Conservation (phyloP, 2,888 invertebrate species). For the Scaptomyza reducta region DNA sequence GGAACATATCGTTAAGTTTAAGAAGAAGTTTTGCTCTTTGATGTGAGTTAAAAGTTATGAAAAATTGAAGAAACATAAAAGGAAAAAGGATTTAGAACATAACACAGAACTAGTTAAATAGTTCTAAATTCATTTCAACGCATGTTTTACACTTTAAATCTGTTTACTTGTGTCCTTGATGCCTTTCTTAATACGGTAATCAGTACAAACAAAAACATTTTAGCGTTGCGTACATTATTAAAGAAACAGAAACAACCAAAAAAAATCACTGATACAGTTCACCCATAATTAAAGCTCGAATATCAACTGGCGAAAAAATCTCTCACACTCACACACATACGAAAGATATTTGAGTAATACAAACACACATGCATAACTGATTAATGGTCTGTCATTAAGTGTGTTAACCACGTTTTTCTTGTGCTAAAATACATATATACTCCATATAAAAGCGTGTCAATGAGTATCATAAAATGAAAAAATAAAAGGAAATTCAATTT, state of each 20-base stretch:
- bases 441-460: neutral
- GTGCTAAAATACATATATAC: neutral
- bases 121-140: too few species aligned
- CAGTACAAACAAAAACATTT: neutral
- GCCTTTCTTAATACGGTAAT: too few species aligned
- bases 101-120: too few species aligned
- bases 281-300: neutral
- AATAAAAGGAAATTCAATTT: slow-evolving; percentile 11
- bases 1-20: neutral
- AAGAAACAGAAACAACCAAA: neutral
- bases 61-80: too few species aligned
- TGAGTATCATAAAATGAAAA: neutral
- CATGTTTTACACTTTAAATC: too few species aligned
- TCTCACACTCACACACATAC: neutral
- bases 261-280: neutral
- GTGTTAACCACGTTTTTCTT: slow-evolving; percentile 1
- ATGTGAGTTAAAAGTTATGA: too few species aligned
- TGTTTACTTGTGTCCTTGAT: too few species aligned
- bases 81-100: too few species aligned
- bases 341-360: neutral
- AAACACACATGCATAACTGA: neutral
- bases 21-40: too few species aligned
- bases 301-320: too few species aligned
- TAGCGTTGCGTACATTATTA: neutral
- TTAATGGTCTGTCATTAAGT: neutral